A percentile compares a stretch with the other conserved stretches of the same genome.
Conservation (phyloP, 2,113 vertebrate genomes). For the Sturnus vulgaris region DNA sequence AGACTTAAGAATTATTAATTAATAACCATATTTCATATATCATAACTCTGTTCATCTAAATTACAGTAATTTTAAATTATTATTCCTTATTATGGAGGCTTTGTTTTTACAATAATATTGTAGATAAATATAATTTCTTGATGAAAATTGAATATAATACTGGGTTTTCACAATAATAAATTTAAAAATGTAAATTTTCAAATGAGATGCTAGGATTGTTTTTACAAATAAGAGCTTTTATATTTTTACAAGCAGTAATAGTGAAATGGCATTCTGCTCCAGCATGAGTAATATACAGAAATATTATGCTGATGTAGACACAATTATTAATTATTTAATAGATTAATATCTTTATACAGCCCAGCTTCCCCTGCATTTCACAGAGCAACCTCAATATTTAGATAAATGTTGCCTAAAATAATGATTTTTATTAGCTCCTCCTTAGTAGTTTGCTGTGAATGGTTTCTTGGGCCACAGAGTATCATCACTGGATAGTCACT, state of each 20-base stretch:
- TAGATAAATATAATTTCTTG: background rate
- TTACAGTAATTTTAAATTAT: background rate
- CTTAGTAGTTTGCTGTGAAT: background rate
- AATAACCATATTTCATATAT: background rate
- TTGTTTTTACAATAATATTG: background rate
- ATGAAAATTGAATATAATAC: background rate
- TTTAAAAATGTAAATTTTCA: background rate
- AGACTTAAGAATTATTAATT: background rate
- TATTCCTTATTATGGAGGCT: background rate
- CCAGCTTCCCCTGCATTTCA: background rate
- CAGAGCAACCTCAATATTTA: background rate
- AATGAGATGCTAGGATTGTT: background rate
- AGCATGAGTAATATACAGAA: background rate
- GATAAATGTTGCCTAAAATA: background rate
- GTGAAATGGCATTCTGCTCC: background rate
- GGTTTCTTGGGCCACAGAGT: background rate
- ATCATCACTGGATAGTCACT: background rate
- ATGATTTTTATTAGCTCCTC: background rate
- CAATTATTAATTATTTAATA: background rate
- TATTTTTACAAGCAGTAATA: background rate
- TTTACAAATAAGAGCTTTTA: background rate
- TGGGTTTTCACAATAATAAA: background rate
- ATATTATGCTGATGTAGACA: background rate
- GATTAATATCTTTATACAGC: background rate
- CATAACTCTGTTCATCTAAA: background rate